Evolutionary conservation across 2,888 invertebrate genomes (phyloP).

Genomic region (Stenodema calcarata): DNA sequence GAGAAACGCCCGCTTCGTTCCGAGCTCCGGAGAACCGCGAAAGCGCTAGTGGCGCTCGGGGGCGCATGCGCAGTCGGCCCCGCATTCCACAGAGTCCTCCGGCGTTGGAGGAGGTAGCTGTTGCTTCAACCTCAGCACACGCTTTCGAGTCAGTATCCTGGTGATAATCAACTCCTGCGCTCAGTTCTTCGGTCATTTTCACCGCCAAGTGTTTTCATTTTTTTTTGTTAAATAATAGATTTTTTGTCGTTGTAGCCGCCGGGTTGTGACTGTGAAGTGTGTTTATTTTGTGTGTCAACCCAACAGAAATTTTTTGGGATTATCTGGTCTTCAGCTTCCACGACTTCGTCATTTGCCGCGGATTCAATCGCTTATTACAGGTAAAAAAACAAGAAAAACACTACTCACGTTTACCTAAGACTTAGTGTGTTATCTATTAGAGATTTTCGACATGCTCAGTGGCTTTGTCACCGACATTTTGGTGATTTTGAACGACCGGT

Average conservation of each 20-base stretch:
- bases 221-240: background rate
- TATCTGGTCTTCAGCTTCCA: background rate
- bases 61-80: background rate
- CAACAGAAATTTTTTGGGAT: background rate
- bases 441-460: too few relatives aligned
- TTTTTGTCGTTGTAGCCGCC: background rate
- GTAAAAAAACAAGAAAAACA: background rate
- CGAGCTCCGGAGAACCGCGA: background rate
- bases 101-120: background rate
- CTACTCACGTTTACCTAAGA: too few relatives aligned
- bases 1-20: background rate
- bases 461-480: too few relatives aligned
- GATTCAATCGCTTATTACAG: background rate
- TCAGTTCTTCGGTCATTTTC: background rate
- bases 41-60: background rate
- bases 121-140: background rate
- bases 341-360: background rate
- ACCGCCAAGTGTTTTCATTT: background rate
- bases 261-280: constrained; percentile 7
- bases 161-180: background rate
- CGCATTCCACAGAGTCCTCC: constrained; percentile 10
- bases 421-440: too few relatives aligned
- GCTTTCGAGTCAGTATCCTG: background rate
- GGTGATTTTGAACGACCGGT: too few relatives aligned
- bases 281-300: background rate